These are phyloP conservation scores for Actinemys pallida DNA, from an alignment of 2,113 vertebrate genomes.

Conservation along the genomic window DNA sequence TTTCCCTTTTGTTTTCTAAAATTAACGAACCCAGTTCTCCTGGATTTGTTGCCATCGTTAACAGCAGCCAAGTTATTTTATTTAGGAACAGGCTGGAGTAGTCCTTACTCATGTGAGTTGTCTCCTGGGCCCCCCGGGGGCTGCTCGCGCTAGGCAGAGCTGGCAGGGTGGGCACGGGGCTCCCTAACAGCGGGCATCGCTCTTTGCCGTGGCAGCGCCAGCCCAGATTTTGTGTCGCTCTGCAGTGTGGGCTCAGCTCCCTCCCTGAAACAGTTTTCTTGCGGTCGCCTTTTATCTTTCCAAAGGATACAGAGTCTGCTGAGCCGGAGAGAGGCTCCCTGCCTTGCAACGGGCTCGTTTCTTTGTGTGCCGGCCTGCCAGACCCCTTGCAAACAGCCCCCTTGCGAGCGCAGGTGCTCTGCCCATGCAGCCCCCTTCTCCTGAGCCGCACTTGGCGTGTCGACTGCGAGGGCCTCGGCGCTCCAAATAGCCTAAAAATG, in stretches of 20 bases:
- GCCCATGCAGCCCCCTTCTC: not conserved
- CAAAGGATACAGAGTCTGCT: not conserved
- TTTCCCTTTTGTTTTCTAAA: not conserved
- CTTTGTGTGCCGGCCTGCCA: not conserved
- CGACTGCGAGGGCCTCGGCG: not conserved
- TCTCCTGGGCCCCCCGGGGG: too few relatives aligned
- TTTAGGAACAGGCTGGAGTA: not conserved
- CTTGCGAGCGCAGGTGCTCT: not conserved
- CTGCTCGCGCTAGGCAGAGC: fast-evolving
- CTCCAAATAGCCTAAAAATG: not conserved
- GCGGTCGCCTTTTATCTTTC: not conserved
- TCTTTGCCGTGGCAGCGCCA: not conserved
- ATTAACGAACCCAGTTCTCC: not conserved
- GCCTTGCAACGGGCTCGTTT: not conserved
- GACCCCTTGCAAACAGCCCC: fast-evolving
- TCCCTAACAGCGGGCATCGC: not conserved
- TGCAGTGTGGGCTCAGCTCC: not conserved
- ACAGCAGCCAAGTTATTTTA: not conserved
- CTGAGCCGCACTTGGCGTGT: not conserved
- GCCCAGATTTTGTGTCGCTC: not conserved
- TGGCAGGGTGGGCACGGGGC: fast-evolving
- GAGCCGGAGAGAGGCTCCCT: not conserved
- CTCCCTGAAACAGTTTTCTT: not conserved
- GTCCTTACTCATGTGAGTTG: not conserved
- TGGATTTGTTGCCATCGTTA: not conserved